Evolutionary conservation across 2,113 vertebrate genomes (phyloP).

Genomic region (Ifrita kowaldi): DNA sequence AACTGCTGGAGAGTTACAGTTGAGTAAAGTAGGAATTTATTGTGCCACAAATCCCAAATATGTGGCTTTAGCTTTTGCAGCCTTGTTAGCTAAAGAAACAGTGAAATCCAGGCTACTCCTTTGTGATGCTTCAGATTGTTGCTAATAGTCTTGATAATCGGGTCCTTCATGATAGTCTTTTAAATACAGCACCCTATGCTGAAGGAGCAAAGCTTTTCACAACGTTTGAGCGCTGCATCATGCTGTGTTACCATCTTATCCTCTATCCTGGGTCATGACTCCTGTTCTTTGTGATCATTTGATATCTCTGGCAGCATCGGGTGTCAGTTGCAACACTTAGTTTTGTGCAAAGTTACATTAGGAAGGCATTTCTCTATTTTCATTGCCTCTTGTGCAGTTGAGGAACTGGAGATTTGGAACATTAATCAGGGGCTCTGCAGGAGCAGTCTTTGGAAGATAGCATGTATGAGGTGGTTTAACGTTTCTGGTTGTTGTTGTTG

Average conservation of each 20-base stretch:
- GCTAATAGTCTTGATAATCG: background rate
- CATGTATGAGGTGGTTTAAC: background rate
- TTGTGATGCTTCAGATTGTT: background rate
- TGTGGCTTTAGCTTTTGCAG: background rate
- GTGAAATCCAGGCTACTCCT: background rate
- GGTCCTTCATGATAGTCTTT: background rate
- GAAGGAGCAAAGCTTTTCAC: background rate
- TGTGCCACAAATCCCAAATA: background rate
- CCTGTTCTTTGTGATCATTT: background rate
- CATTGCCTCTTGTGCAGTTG: background rate
- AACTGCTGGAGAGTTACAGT: background rate
- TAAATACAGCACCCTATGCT: background rate
- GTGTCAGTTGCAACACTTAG: background rate
- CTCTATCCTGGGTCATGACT: background rate
- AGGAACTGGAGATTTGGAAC: background rate
- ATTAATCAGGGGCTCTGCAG: background rate
- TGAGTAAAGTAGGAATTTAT: background rate
- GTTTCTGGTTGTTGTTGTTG: background rate
- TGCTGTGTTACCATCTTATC: background rate
- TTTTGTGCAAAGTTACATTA: background rate
- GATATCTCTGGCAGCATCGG: background rate
- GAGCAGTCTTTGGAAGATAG: background rate
- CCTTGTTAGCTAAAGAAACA: background rate
- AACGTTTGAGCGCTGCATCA: background rate
- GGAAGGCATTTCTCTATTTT: background rate